Conservation (phyloP, 2,888 invertebrate genomes). For the Drosophila limbata region DNA sequence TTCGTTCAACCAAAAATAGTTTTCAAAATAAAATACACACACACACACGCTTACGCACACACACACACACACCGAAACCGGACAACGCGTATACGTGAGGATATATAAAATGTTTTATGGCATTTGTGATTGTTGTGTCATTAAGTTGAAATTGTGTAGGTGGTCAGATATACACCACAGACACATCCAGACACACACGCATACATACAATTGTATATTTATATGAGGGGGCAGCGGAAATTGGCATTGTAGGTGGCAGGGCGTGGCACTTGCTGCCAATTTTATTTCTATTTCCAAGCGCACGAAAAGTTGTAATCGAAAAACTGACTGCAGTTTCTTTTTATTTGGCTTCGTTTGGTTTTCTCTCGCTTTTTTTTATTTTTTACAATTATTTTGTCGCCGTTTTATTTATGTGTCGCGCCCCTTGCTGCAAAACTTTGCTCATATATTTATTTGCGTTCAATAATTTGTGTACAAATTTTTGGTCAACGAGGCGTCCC, state of each 20-base stretch:
- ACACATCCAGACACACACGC: constrained; percentile 15
- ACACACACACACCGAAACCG: not conserved
- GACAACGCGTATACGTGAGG: constrained; percentile 29
- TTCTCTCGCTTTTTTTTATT: constrained; percentile 11
- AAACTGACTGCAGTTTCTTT: constrained; percentile 53
- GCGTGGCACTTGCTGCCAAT: constrained; percentile 66
- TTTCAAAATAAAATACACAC: constrained; percentile 46
- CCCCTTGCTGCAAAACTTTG: constrained; percentile 44
- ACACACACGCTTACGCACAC: constrained; percentile 19
- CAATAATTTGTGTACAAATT: constrained; percentile 79
- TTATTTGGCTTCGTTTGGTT: constrained; percentile 14
- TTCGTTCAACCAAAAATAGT: constrained; percentile 52
- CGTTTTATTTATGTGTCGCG: constrained; percentile 68
- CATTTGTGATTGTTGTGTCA: constrained; percentile 81
- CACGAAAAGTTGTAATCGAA: constrained; percentile 78
- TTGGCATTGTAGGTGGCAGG: constrained; percentile 22
- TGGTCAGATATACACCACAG: constrained; percentile 58
- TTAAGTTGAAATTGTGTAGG: constrained; percentile 81
- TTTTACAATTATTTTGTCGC: constrained; percentile 74
- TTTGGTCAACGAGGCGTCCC: constrained; percentile 55
- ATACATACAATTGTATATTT: constrained; percentile 5
- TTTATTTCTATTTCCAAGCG: constrained; percentile 63
- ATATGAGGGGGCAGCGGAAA: not conserved
- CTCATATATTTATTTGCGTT: constrained; percentile 66
- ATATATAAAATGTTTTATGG: constrained; percentile 78